Conservation (phyloP, 2,797 vertebrate species). For the Enteromius argenteus region DNA sequence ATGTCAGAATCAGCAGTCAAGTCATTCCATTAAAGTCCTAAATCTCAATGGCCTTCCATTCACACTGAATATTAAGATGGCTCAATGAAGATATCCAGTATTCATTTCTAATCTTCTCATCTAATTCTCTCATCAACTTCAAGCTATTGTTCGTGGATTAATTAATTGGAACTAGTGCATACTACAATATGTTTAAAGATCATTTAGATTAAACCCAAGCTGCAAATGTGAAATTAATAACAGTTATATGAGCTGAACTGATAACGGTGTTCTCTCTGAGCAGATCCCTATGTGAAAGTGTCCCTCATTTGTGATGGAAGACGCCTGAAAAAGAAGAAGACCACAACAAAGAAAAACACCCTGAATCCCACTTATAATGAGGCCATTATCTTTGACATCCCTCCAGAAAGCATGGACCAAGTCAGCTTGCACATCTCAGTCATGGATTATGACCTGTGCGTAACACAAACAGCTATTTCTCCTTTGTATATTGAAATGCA, state of each 20-base stretch:
- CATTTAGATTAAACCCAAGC: background rate
- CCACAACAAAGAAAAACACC: slow-evolving; percentile 97
- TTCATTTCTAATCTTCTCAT: slow-evolving; percentile 3
- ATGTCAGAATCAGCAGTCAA: slow-evolving; percentile 47
- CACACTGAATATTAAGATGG: slow-evolving; percentile 63
- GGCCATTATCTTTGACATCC: slow-evolving; percentile 99
- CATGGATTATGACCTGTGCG: slow-evolving; percentile 98
- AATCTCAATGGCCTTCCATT: slow-evolving; percentile 46
- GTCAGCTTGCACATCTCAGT: slow-evolving; percentile 97
- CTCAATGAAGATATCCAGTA: slow-evolving; percentile 45
- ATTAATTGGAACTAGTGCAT: slow-evolving; percentile 7
- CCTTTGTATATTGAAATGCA: background rate
- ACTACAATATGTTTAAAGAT: background rate
- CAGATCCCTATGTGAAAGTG: slow-evolving; percentile 98
- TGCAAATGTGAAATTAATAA: background rate
- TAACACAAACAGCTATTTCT: background rate
- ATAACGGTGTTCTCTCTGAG: slow-evolving; percentile 20
- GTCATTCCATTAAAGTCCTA: slow-evolving; percentile 57
- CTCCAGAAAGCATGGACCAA: slow-evolving; percentile 98
- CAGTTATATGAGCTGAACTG: slow-evolving; percentile 3
- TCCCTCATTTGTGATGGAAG: slow-evolving; percentile 95
- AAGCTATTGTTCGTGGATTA: slow-evolving; percentile 24
- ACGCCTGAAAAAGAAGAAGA: slow-evolving; percentile 98
- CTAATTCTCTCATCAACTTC: background rate
- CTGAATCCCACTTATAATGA: slow-evolving; percentile 97